phyloP scores from a whole-genome alignment of 2,888 invertebrate genomes.

The Nasonovia ribisnigri region DNA sequence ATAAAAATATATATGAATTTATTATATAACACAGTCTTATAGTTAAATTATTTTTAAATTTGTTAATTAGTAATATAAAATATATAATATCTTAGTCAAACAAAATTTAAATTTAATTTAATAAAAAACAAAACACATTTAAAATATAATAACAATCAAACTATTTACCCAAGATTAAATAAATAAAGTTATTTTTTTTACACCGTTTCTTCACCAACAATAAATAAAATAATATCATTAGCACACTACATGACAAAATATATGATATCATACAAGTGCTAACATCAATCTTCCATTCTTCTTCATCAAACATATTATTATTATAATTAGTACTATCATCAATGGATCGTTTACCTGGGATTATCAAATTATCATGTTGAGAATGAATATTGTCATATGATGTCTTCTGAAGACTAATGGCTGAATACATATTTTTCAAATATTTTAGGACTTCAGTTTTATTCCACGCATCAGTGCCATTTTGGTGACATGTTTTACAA shows the following conservation, averaged over 20 bases:
- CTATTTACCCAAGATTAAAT: slow-evolving; percentile 43
- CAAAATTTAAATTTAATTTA: background rate
- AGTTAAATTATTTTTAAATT: slow-evolving; percentile 20
- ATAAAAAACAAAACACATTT: slow-evolving; percentile 6
- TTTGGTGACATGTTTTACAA: slow-evolving; percentile 79
- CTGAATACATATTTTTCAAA: slow-evolving; percentile 74
- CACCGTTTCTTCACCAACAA: slow-evolving; percentile 44
- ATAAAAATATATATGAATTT: background rate
- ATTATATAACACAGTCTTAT: background rate
- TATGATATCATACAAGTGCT: slow-evolving; percentile 58
- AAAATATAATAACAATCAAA: slow-evolving; percentile 1
- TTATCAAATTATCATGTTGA: background rate
- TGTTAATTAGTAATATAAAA: slow-evolving; percentile 19
- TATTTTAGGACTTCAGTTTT: slow-evolving; percentile 76
- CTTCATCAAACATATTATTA: slow-evolving; percentile 33
- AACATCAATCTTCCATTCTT: slow-evolving; percentile 54
- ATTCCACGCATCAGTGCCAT: slow-evolving; percentile 75
- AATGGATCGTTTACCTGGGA: background rate
- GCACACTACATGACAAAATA: slow-evolving; percentile 46
- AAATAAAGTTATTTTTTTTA: slow-evolving; percentile 59
- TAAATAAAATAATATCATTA: slow-evolving; percentile 57
- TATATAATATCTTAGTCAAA: slow-evolving; percentile 32
- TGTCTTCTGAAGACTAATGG: slow-evolving; percentile 67
- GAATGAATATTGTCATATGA: background rate
- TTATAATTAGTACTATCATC: slow-evolving; percentile 11